These are phyloP conservation scores for Lasioglossum calceatum DNA, from an alignment of 2,888 invertebrate species.

Conservation along the genomic window DNA sequence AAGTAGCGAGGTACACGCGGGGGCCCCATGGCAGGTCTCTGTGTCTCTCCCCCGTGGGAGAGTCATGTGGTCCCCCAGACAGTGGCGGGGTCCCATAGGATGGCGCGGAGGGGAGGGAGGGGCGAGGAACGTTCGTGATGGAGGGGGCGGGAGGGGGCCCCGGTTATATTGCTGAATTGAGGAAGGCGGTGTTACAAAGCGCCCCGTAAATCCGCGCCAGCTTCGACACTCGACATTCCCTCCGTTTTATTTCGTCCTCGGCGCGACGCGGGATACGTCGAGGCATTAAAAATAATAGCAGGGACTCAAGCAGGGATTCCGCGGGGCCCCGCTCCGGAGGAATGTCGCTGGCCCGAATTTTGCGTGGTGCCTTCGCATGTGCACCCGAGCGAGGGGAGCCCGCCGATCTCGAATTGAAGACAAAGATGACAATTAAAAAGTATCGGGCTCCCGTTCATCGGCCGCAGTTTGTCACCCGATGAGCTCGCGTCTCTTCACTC, in stretches of 20 bases:
- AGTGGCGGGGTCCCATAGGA: slow-evolving; percentile 19
- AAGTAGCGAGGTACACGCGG: slow-evolving; percentile 68
- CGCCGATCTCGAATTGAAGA: slow-evolving; percentile 13
- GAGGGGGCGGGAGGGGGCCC: slow-evolving; percentile 42
- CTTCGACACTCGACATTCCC: slow-evolving; percentile 84
- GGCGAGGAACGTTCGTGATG: slow-evolving; percentile 15
- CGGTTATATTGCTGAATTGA: slow-evolving; percentile 83
- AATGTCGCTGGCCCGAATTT: slow-evolving; percentile 58
- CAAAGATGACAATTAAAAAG: slow-evolving; percentile 48
- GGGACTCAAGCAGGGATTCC: slow-evolving; percentile 61
- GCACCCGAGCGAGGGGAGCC: background rate
- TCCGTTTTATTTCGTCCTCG: slow-evolving; percentile 78
- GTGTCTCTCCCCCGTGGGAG: slow-evolving; percentile 67
- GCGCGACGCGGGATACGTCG: slow-evolving; percentile 66
- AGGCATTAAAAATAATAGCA: slow-evolving; percentile 82
- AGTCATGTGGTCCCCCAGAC: slow-evolving; percentile 59
- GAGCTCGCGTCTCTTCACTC: background rate
- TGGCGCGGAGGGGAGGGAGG: slow-evolving; percentile 57
- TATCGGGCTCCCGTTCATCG: background rate
- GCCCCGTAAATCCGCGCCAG: slow-evolving; percentile 84
- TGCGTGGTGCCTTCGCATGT: slow-evolving; percentile 15
- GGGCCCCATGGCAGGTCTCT: slow-evolving; percentile 69
- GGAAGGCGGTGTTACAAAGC: slow-evolving; percentile 84
- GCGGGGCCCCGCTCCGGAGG: slow-evolving; percentile 44
- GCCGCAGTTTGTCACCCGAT: background rate